Base-by-base conservation (phyloP, 1,140 invertebrate genomes). In the Cecropterus lyciades region DNA sequence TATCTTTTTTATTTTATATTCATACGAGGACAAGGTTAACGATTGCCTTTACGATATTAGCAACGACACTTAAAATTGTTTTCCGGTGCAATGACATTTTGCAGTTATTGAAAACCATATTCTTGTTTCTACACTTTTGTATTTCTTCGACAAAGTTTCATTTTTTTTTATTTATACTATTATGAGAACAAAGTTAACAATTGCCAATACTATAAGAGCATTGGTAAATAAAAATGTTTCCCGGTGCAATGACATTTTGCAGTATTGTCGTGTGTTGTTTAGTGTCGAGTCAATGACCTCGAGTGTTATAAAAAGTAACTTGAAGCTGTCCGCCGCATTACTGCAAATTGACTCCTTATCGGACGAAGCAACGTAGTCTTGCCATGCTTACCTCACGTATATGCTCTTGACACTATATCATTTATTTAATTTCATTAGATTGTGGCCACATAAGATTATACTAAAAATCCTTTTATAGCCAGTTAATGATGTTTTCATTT, bases 341-440 rank as follows among this genome's bases (percentile, higher is more conserved):
- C 82, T 87, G 83, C 87, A 88, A 87, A 90, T 85, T 83, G 82
- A 87, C 70, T 75, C 87, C 87, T 85, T 89, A 85, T 81, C 67
- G 67, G 74, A 63, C 72, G 74, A 73, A 73, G 65, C 72, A 45
- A 64, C 57, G 60, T 45, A 56, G 64, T 72, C 59, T 63, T 51
- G 30, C 45, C 57, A 37, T 60, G 43, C 46, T 11, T 13, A 40
- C 57, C 30, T 40, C 46, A 33, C 45, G 30, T 62, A 3, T 49
- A 27, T 40, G 11, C 59, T 52, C 57, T 59, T 63, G 62, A 64
- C 65, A 67, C 62, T 69, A 53, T 42, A 57, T 57, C 20, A 62
- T 65, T 49, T 37, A 49, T 49, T 33, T 30, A 30, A 33, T 46
- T 48, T 37, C 3, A 59, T 30, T 59, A 59, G 8, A 15, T 8